These are phyloP conservation scores for Champsocephalus gunnari DNA, from an alignment of 2,797 vertebrate species.

Conservation along the genomic window DNA sequence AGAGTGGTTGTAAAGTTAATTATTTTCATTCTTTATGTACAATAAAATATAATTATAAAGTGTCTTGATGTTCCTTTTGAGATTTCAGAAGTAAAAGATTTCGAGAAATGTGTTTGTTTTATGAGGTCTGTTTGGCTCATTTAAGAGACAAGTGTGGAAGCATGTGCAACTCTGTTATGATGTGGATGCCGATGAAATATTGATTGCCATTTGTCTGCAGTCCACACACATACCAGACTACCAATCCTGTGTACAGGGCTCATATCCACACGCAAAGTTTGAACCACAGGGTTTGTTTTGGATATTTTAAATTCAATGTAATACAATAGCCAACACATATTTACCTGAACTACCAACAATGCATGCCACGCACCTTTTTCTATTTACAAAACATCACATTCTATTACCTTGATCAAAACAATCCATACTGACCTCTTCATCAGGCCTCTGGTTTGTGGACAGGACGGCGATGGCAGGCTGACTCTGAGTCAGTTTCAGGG, in stretches of 20 bases:
- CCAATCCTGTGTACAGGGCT: conserved; percentile 7
- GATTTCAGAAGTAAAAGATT: conserved; percentile 27
- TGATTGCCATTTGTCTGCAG: conserved; percentile 39
- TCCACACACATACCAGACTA: conserved; percentile 29
- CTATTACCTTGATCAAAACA: background rate
- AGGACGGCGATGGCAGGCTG: conserved; percentile 52
- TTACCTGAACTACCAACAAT: background rate
- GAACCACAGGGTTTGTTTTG: conserved; percentile 8
- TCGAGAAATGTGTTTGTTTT: conserved; percentile 44
- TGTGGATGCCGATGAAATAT: conserved; percentile 42
- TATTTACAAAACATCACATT: background rate
- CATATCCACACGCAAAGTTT: conserved; percentile 34
- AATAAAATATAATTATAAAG: conserved; percentile 68
- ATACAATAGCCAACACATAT: conserved; percentile 6
- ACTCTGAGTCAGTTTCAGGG: conserved; percentile 76
- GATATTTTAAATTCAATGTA: conserved; percentile 15
- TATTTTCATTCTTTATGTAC: conserved; percentile 65
- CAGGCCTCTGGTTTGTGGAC: conserved; percentile 73
- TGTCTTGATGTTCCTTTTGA: conserved; percentile 30
- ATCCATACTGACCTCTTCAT: conserved; percentile 90
- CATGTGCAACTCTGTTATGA: conserved; percentile 34
- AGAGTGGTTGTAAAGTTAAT: conserved; percentile 50
- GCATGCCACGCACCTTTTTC: background rate
- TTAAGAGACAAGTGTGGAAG: conserved; percentile 13
- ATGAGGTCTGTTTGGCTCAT: conserved; percentile 32